Evolutionary conservation across 2,113 vertebrate genomes (phyloP), one percentile per base, ranked within the genome.

Genomic region (Nyctereutes procyonoides): DNA sequence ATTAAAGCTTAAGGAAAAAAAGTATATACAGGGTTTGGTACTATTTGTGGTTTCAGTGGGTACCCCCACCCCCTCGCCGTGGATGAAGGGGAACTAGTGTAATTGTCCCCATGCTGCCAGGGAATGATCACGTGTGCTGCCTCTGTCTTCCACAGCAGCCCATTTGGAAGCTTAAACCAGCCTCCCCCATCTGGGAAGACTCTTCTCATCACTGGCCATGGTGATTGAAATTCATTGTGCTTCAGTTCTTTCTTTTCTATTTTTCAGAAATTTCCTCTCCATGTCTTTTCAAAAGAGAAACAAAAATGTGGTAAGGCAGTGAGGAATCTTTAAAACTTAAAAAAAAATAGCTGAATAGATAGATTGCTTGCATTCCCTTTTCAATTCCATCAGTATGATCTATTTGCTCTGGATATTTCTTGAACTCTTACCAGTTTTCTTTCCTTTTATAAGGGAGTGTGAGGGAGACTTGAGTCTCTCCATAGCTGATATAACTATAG

Each of bases 271-370:
- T 83, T 82, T 76, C 56, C n/a, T 76, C 17, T 4, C 24, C 32
- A 26, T 0, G 1, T 90, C 3, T 81, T 95, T 92, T 92, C 51
- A 88, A 95, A 94, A 85, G 1, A 88, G 55, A 85, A 85, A 90
- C 19, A 73, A 92, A 91, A 93, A 87, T 94, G 14, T 60, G 16
- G 11, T 48, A 19, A 80, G 38, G 9, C 58, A 92, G 8, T 76
- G 22, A 96, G 22, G 13, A 88, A 91, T 94, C 14, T 83, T 20
- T 89, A 88, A 85, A 85, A 67, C 19, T 74, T 91, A 28, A 76
- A 71, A 90, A 91, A 90, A 35, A 93, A 74, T 63, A 32, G 30
- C 20, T 65, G 58, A 43, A 80, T 62, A 48, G 48, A 82, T 60
- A 71, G 9, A 81, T 85, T 81, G 15, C 55, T 88, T 89, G 73